These are phyloP conservation scores for Emydoidea blandingii DNA, from an alignment of 2,797 vertebrate species.

Conservation along the genomic window DNA sequence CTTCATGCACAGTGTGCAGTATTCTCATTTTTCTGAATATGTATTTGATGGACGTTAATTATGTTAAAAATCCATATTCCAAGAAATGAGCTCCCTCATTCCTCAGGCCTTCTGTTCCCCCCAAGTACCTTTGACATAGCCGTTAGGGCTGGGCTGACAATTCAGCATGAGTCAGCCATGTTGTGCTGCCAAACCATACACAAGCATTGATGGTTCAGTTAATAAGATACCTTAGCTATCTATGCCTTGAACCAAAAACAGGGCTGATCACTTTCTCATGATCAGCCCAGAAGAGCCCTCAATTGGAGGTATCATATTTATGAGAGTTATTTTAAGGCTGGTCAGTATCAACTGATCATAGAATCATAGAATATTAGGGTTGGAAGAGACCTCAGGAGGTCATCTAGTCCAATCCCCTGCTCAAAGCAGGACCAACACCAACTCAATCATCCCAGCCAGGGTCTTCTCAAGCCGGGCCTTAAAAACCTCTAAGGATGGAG, in stretches of 20 bases:
- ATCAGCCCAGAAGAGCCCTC: not conserved
- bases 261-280: not conserved
- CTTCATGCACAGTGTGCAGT: not conserved
- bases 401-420: too few species aligned
- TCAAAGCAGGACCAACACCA: too few species aligned
- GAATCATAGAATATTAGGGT: too few species aligned
- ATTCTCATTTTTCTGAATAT: not conserved
- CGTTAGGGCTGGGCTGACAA: not conserved
- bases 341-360: not conserved
- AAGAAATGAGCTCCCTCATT: not conserved
- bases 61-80: not conserved
- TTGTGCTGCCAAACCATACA: slow-evolving; percentile 4
- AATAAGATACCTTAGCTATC: not conserved
- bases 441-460: too few species aligned
- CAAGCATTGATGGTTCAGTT: not conserved
- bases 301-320: not conserved
- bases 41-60: not conserved
- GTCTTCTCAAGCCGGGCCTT: too few species aligned
- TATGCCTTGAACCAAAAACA: slow-evolving; percentile 34
- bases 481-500: too few species aligned
- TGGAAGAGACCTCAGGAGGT: too few species aligned
- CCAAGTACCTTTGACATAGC: not conserved
- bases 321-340: not conserved
- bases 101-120: not conserved
- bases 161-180: not conserved